Percentiles rank a stretch among this genome's conserved stretches.
Evolutionary conservation across 1,140 invertebrate species (phyloP).

Genomic region (Trachymyrmex cornetzi): DNA sequence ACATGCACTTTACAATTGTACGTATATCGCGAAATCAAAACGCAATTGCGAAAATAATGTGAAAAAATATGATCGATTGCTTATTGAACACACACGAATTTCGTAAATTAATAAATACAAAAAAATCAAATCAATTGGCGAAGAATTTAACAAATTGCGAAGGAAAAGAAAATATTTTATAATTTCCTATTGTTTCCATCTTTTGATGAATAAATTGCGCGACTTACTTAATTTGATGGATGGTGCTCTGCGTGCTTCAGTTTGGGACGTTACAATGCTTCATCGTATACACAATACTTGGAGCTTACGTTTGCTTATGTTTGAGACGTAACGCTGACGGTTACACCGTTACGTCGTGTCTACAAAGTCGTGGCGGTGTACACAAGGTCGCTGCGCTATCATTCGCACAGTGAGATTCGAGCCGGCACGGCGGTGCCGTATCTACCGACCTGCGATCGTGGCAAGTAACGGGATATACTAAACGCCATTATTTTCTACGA

Average conservation of each 20-base stretch:
- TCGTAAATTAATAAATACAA: neutral
- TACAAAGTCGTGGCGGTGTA: neutral
- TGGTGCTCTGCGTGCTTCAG: neutral
- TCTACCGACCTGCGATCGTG: neutral
- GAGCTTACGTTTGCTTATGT: too few relatives aligned
- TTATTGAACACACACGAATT: neutral
- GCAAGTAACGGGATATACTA: neutral
- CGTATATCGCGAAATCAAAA: neutral
- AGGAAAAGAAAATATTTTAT: neutral
- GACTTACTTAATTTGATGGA: neutral
- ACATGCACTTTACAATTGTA: neutral
- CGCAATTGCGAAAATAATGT: neutral
- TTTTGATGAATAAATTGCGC: neutral
- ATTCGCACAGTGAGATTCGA: conserved; percentile 5
- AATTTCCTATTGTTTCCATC: neutral
- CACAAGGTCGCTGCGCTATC: neutral
- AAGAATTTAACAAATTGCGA: neutral
- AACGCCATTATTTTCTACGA: conserved; percentile 7
- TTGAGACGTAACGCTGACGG: too few relatives aligned
- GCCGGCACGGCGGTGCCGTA: neutral
- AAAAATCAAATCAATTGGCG: neutral
- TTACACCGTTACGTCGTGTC: neutral
- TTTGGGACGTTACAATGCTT: neutral
- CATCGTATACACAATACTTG: neutral
- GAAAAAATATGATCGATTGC: neutral